Evolutionary conservation across 2,888 invertebrate species (phyloP).

Genomic region (Apodemia hepburni): DNA sequence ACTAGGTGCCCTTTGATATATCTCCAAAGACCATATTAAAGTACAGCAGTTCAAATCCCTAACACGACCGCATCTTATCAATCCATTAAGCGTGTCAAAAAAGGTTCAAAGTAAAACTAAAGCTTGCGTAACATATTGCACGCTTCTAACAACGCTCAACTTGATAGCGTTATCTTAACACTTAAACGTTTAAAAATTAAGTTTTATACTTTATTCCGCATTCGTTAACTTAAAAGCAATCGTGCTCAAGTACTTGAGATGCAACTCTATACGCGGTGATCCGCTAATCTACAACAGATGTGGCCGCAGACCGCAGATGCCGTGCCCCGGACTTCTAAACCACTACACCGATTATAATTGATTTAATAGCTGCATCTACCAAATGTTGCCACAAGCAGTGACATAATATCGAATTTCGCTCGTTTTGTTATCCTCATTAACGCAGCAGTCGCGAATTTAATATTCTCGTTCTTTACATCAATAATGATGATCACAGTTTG

Average conservation of each 20-base stretch:
- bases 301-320: slow-evolving; percentile 38
- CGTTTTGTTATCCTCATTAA: background rate
- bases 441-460: slow-evolving; percentile 1
- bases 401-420: background rate
- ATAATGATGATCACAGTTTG: too few relatives aligned
- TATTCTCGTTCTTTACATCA: background rate
- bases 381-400: slow-evolving; percentile 49
- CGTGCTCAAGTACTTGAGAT: slow-evolving; percentile 47
- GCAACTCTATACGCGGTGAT: slow-evolving; percentile 57
- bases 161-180: slow-evolving; percentile 41
- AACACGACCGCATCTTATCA: slow-evolving; percentile 32
- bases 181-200: slow-evolving; percentile 40
- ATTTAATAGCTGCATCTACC: slow-evolving; percentile 57
- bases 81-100: slow-evolving; percentile 34
- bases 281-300: slow-evolving; percentile 64
- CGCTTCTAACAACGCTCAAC: slow-evolving; percentile 40
- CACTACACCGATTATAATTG: slow-evolving; percentile 72
- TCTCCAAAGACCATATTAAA: too few relatives aligned
- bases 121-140: slow-evolving; percentile 32
- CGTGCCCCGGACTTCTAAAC: slow-evolving; percentile 68
- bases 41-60: too few relatives aligned
- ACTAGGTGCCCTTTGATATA: too few relatives aligned
- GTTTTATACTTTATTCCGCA: slow-evolving; percentile 31
- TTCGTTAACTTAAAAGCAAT: slow-evolving; percentile 53
- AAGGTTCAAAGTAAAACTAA: background rate